Conservation (phyloP, 2,797 vertebrate species). For the Sandelia bainsii region DNA sequence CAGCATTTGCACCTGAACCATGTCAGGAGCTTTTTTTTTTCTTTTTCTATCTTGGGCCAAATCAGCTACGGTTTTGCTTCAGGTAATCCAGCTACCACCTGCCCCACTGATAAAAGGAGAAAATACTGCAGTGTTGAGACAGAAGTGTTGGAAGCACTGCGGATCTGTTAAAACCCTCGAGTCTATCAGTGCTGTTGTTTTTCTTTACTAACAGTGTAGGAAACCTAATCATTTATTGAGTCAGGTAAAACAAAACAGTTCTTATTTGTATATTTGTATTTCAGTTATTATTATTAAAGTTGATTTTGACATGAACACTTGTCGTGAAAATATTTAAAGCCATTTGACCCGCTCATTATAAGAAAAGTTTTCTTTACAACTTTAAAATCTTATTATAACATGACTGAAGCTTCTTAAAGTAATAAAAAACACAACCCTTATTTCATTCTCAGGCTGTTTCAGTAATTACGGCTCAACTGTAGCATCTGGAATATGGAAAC, state of each 20-base stretch:
- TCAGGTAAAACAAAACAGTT: conserved; percentile 22
- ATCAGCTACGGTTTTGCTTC: conserved; percentile 54
- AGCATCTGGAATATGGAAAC: conserved; percentile 72
- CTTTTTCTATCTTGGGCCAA: conserved; percentile 59
- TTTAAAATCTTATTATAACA: conserved; percentile 15
- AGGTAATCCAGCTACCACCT: conserved; percentile 65
- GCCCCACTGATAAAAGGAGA: conserved; percentile 44
- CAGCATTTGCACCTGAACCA: conserved; percentile 64
- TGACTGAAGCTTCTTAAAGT: conserved; percentile 35
- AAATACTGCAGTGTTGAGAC: conserved; percentile 48
- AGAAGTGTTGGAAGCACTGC: conserved; percentile 46
- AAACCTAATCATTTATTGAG: conserved; percentile 8
- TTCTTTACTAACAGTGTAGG: conserved; percentile 29
- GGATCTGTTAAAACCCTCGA: too few relatives aligned
- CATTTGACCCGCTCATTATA: neutral
- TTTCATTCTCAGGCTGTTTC: conserved; percentile 55
- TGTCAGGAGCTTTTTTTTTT: conserved; percentile 51
- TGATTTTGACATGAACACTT: neutral
- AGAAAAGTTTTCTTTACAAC: conserved; percentile 7
- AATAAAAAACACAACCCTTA: conserved; percentile 59
- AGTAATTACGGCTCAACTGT: conserved; percentile 66
- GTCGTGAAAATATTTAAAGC: neutral
- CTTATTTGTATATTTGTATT: neutral
- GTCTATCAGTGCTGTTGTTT: conserved; percentile 32
- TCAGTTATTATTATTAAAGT: neutral